These are phyloP conservation scores for Diabrotica virgifera DNA, from an alignment of 1,140 invertebrate genomes.

Conservation along the genomic window DNA sequence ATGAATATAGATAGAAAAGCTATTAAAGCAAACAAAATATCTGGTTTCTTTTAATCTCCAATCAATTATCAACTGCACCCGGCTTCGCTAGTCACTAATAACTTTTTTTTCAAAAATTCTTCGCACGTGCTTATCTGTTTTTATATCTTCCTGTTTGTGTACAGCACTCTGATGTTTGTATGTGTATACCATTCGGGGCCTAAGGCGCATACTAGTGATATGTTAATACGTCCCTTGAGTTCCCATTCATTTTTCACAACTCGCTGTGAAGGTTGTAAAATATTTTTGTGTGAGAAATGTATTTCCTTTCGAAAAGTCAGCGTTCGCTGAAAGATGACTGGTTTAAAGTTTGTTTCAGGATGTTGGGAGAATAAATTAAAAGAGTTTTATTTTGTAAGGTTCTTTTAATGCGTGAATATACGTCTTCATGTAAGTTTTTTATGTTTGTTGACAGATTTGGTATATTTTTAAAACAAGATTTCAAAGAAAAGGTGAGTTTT, in stretches of 20 bases:
- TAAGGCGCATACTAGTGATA: neutral
- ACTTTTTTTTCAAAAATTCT: neutral
- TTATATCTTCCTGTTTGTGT: neutral
- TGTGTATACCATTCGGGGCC: neutral
- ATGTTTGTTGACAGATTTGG: too few relatives aligned
- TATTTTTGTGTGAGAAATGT: conserved; percentile 3
- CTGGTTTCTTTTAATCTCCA: neutral
- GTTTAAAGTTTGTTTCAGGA: neutral
- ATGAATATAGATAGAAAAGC: too few relatives aligned
- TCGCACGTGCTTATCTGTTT: conserved; percentile 1
- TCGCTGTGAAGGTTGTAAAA: neutral
- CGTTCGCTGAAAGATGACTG: neutral
- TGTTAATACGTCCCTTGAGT: neutral
- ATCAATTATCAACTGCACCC: neutral
- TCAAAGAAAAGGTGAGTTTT: too few relatives aligned
- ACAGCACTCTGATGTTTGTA: neutral
- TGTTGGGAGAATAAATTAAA: neutral
- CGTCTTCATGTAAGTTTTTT: too few relatives aligned
- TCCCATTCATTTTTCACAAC: neutral
- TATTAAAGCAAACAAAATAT: too few relatives aligned
- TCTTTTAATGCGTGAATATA: neutral
- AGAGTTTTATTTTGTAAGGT: neutral
- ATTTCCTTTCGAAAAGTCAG: conserved; percentile 1
- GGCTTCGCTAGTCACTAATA: neutral
- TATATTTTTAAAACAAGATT: too few relatives aligned